Base-by-base conservation (phyloP, 2,113 vertebrate species). In the Sander lucioperca region DNA sequence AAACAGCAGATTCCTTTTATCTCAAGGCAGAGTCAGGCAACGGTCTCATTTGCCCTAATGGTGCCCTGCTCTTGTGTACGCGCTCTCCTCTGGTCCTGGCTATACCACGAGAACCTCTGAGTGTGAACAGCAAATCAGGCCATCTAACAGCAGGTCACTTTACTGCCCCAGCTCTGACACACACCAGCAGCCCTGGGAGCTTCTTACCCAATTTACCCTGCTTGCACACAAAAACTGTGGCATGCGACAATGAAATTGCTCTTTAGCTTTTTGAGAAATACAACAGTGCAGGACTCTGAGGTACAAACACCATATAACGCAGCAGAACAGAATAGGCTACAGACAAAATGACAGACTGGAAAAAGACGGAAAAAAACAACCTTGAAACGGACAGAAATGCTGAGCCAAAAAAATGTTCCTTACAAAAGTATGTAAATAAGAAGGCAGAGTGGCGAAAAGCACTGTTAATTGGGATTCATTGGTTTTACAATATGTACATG, bases 91-190 rank as follows among this genome's bases (percentile, higher is more conserved):
- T 77, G 36, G 74, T 56, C 56, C 74, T 21, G 48, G 72, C 67
- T 39, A 67, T 72, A 81, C 73, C 78, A 83, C 43, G 6, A 86
- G 72, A 84, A 87, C 66, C 48, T 70, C 74, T 30, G 83, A 88
- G 53, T 18, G 68, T n/a, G 75, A 88, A 74, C 84, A 83, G 80
- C 56, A 91, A 94, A 93, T 84, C 90, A 93, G 94, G 92, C 83
- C 94, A 92, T 88, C 88, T 86, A 91, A 93, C 94, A 94, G 93
- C 92, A 82, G 90, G 93, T 92, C 87, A 90, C 89, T 87, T 82
- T 25, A 36, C 86, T 70, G 87, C 89, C 36, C 72, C 79, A 86
- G 71, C 88, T 80, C 71, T 56, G 86, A 91, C 83, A 93, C 86
- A 90, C 84, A 86, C 80, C 73, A 90, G 81, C 88, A 86, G 62